A percentile compares a stretch with the other conserved stretches of the same genome.
These are phyloP conservation scores for Dipodomys spectabilis DNA, from an alignment of 2,113 vertebrate genomes.

Conservation along the genomic window DNA sequence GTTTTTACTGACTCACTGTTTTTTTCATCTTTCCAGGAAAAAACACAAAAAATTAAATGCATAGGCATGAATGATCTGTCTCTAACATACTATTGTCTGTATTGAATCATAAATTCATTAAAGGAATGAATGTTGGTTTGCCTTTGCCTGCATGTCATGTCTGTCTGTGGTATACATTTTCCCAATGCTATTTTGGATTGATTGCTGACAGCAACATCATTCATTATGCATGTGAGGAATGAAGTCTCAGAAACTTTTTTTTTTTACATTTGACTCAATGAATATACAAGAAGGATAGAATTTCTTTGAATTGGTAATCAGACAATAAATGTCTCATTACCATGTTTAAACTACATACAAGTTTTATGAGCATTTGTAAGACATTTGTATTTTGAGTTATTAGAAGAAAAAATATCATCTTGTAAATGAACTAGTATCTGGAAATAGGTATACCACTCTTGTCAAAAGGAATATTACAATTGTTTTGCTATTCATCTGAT, in stretches of 20 bases:
- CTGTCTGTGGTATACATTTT: background rate
- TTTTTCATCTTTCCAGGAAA: conserved; percentile 27
- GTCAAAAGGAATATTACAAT: background rate
- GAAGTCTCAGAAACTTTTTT: conserved; percentile 61
- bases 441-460: background rate
- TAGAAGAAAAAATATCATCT: background rate
- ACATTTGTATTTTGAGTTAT: background rate
- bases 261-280: conserved; percentile 64
- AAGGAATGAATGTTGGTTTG: conserved; percentile 59
- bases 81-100: conserved; percentile 10
- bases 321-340: conserved; percentile 54
- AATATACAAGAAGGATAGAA: conserved; percentile 67
- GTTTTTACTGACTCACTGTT: conserved; percentile 40
- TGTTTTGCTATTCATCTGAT: background rate
- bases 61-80: background rate
- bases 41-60: background rate
- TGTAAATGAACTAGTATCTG: background rate
- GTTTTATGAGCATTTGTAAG: conserved; percentile 4
- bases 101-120: conserved; percentile 57
- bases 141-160: conserved; percentile 62
- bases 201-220: conserved; percentile 69
- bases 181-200: conserved; percentile 54
- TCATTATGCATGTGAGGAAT: conserved; percentile 64
- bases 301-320: conserved; percentile 43
- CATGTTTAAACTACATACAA: conserved; percentile 52